phyloP scores from a whole-genome alignment of 2,888 invertebrate genomes.

The Megamerina dolium region DNA sequence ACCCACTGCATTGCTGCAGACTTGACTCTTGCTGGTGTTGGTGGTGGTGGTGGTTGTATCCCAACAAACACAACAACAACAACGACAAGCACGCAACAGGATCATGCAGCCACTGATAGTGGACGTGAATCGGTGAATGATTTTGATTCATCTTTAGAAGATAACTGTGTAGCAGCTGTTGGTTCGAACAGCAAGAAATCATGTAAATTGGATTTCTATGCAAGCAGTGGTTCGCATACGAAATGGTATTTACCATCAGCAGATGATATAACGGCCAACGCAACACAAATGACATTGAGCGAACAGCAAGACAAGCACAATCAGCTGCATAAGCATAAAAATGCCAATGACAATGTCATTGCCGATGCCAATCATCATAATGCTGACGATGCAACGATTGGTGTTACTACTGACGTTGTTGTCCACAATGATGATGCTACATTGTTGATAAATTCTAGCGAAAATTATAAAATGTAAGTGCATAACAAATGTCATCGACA shows the following conservation, averaged over 20 bases:
- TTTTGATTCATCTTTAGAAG: slow-evolving; percentile 29
- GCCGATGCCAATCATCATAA: too few species aligned
- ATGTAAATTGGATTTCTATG: slow-evolving; percentile 25
- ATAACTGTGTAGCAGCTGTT: slow-evolving; percentile 10
- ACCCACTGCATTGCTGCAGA: neutral
- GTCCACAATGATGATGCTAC: too few species aligned
- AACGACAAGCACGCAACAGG: slow-evolving; percentile 15
- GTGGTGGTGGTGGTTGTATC: neutral
- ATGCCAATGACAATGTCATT: too few species aligned
- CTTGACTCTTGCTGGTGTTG: neutral
- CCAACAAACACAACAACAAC: slow-evolving; percentile 12
- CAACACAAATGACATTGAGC: too few species aligned
- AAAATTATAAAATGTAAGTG: too few species aligned
- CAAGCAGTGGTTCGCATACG: slow-evolving; percentile 30
- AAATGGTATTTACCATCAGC: slow-evolving; percentile 37
- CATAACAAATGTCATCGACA: too few species aligned
- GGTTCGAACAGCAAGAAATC: slow-evolving; percentile 18
- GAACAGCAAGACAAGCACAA: neutral
- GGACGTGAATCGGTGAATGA: slow-evolving; percentile 40
- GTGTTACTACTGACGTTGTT: too few species aligned
- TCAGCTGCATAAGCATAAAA: too few species aligned
- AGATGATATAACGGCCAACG: slow-evolving; percentile 14
- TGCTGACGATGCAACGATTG: too few species aligned
- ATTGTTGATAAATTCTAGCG: too few species aligned
- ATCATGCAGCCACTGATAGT: slow-evolving; percentile 31